Base-by-base conservation (phyloP, 2,888 invertebrate genomes). In the Mythimna vitellina region DNA sequence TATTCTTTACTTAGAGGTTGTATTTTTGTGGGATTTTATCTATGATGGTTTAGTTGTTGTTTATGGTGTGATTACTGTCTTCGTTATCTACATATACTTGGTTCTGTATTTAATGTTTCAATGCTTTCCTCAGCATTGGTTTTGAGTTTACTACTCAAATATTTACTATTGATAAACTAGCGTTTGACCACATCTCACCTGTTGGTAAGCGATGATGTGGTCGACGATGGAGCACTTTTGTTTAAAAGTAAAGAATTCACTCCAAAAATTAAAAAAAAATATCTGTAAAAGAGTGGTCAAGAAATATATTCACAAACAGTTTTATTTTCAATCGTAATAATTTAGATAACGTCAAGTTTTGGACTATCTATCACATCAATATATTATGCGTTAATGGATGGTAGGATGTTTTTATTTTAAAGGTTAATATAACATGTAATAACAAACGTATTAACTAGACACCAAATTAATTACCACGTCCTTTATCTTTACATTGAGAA, bases 401-500 rank as follows among this genome's bases (percentile, higher is more conserved):
- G 49, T 66, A 35, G 25, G 22, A 46, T 42, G 46, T n/a, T 46
- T 56, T 65, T 35, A 46, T 58, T 29, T 54, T 46, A 56, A 82
- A 79, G 57, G 64, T 78, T 68, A 68, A 62, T 66, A 38, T 60
- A 53, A 66, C 68, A 66, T 32, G 62, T 72, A 65, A 78, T 51
- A 72, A 62, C 73, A 68, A 54, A 66, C 54, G 22, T 65, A 69
- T 49, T 64, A 60, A 73, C 53, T 68, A 76, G 46, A 71, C 32
- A 61, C 2, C 53, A 65, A 64, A 79, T 79, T 78, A 66, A 79
- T 79, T 61, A 67, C 32, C 20, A 25, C 38, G 56, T 78, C 57
- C 64, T 71, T 62, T 54, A n/a, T 61, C 29, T 76, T 56, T 29
- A 56, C 54, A 42, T 46, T 65, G 22, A 60, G 29, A 61, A 71